Evolutionary conservation across 1,140 invertebrate genomes (phyloP), one percentile per base, ranked within the genome.

Genomic region (Reticulitermes speratus): DNA sequence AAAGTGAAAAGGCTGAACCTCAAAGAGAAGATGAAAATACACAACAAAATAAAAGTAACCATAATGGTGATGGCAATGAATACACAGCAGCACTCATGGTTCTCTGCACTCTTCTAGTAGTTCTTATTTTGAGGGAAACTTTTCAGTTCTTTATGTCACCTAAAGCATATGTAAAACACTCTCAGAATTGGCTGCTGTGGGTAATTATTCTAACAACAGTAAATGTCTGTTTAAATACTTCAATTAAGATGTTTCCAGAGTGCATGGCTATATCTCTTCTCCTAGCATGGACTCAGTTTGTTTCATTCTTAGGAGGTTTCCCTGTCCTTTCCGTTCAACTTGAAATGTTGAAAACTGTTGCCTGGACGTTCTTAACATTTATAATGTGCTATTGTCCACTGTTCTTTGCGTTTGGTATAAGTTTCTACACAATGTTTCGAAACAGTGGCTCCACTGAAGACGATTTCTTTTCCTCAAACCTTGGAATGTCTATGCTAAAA

Each of bases 381-480:
- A 91, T 97, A 7, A 90, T 94, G 2, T 95, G 96, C 90, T 97
- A 97, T 89, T 95, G 94, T 3, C 94, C 96, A 87, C 91, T 97
- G 44, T 95, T 97, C 14, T 90, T 96, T 32, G 96, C 96, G 3
- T 97, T 97, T 90, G 95, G 95, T 2, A 89, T 97, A 44, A 95
- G 96, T 88, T 97, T 97, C 88, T 96, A 94, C 88, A 94, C 94
- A 23, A 89, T 96, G 23, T 96, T 96, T 88, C 92, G 92, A 44
- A 88, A 89, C 48, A 38, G 23, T 59, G 44, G n/a, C 9, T 30
- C 84, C 8, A 84, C 88, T 25, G 88, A 89, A 52, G 88, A 89
- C 9, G 83, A 87, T 23, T 44, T 38, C 21, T 87, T 87, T 32
- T 96, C 96, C 87, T 90, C 90, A 3, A 92, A 94, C 90, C 94